Conservation (phyloP, 2,888 invertebrate species). For the Netelia melanura region DNA sequence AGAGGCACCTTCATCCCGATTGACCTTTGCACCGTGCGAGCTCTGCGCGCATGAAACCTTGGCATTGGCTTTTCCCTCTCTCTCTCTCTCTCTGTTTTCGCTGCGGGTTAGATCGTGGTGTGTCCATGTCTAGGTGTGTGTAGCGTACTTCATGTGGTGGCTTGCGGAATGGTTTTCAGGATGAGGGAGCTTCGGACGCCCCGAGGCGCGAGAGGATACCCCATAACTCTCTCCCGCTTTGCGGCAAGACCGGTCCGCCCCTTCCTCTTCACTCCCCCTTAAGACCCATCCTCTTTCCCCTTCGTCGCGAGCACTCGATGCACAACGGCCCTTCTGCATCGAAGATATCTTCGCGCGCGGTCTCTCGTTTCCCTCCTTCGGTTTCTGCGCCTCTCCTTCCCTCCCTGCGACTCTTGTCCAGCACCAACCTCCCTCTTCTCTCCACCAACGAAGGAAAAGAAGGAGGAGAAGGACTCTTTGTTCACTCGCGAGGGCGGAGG, state of each 20-base stretch:
- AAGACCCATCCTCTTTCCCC: slow-evolving; percentile 32
- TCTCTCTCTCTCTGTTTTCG: slow-evolving; percentile 21
- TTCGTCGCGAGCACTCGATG: slow-evolving; percentile 16
- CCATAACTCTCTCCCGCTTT: slow-evolving; percentile 67
- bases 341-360: slow-evolving; percentile 38
- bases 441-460: neutral
- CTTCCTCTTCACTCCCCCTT: slow-evolving; percentile 30
- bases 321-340: slow-evolving; percentile 52
- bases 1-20: slow-evolving; percentile 67
- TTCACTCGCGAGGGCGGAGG: slow-evolving; percentile 42
- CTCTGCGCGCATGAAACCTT: slow-evolving; percentile 70
- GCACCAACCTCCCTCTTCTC: neutral
- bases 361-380: slow-evolving; percentile 47
- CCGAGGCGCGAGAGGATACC: slow-evolving; percentile 63
- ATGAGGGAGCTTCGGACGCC: slow-evolving; percentile 58
- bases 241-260: slow-evolving; percentile 70
- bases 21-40: slow-evolving; percentile 68
- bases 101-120: slow-evolving; percentile 48
- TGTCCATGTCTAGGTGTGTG: slow-evolving; percentile 36
- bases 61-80: slow-evolving; percentile 54
- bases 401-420: neutral
- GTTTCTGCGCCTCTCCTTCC: slow-evolving; percentile 15
- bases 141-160: slow-evolving; percentile 30
- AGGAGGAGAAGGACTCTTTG: slow-evolving; percentile 58
- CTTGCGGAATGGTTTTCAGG: slow-evolving; percentile 65